Base-by-base conservation (phyloP, 2,888 invertebrate species). In the Amiota mariae region DNA sequence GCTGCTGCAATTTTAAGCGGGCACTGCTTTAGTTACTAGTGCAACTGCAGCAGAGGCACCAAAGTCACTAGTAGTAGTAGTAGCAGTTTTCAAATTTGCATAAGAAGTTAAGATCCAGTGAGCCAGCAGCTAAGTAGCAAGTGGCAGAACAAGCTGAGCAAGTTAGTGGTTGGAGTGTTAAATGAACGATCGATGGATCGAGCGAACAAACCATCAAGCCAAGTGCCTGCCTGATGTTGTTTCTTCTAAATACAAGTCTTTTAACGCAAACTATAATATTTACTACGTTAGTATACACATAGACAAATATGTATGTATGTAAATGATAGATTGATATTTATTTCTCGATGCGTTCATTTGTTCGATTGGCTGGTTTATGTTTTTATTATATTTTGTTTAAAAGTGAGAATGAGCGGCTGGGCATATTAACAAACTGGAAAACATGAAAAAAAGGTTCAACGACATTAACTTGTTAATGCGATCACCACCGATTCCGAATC, bases 1-100 rank as follows among this genome's bases (percentile, higher is more conserved):
- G 36, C 48, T 48, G 48, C 54, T 56, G 15, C 66, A 68, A 73
- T 77, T 78, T 77, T 76, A 74, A 77, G 77, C 61, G 56, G 67
- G 76, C 9, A 18, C 46, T 51, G 61, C 54, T 64, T 71, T 64
- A 64, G 64, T 71, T 71, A 71, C 63, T 56, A 63, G 71, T 47
- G 64, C 51, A 68, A 20, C 54, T 13, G 48, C 66, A 24, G 18
- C 59, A 20, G 36, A 36, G 36, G 36, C 36, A 36, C 2, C 36
- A 36, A 36, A 36, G 36, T 36, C 36, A 36, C 6, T 36, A 36
- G 36, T 36, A 36, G 36, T 36, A 36, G 36, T 36, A 36, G 36
- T 36, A 36, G 4, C 6, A 36, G 6, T 6, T 6, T 6, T 6
- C 2, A 36, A 36, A 68, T 68, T 68, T 68, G 54, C 67, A 68